Conservation (phyloP, 2,113 vertebrate species). For the Dromaius novaehollandiae region DNA sequence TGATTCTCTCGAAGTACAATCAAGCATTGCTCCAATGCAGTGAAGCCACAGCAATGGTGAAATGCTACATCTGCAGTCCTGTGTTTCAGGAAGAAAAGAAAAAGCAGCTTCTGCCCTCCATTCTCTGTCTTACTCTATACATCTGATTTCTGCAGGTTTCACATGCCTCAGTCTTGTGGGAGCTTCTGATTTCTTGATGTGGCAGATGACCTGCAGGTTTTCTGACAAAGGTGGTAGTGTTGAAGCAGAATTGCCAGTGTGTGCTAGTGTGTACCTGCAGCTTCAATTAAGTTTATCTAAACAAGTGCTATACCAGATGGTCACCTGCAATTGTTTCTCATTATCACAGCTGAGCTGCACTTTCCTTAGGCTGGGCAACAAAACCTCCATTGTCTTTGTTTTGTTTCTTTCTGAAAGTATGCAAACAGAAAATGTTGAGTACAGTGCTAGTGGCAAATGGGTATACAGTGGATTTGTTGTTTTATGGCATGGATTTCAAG, state of each 20-base stretch:
- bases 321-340: neutral
- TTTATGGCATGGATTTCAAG: neutral
- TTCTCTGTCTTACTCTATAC: neutral
- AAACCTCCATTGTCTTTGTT: neutral
- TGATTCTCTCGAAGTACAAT: neutral
- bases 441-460: fast-evolving
- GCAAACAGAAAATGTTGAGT: neutral
- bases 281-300: slow-evolving; percentile 3
- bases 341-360: neutral
- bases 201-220: neutral
- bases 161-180: neutral
- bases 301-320: neutral
- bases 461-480: neutral
- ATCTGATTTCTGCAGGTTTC: neutral
- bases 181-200: neutral
- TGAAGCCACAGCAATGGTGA: neutral
- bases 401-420: neutral
- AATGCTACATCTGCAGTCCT: neutral
- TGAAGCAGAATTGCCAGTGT: neutral
- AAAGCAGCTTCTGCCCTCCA: neutral
- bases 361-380: neutral
- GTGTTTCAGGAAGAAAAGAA: fast-evolving
- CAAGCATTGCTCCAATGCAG: neutral
- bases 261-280: neutral
- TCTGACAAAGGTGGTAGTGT: neutral